A percentile compares a stretch with the other conserved stretches of the same genome.
These are phyloP conservation scores for Tenualosa ilisha DNA, from an alignment of 2,797 vertebrate genomes.

Conservation along the genomic window DNA sequence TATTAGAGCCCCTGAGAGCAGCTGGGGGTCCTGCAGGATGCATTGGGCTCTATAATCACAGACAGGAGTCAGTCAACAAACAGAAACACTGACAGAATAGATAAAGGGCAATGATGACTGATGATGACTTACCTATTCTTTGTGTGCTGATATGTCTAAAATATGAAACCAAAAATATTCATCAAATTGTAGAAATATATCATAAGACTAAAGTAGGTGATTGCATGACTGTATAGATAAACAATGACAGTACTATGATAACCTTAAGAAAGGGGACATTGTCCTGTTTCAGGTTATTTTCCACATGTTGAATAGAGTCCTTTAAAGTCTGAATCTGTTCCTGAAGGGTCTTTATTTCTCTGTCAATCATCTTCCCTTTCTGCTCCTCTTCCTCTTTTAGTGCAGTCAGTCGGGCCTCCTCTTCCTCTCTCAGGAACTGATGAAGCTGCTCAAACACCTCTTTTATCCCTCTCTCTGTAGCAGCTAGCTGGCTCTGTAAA, in stretches of 20 bases:
- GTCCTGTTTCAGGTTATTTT: background rate
- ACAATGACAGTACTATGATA: background rate
- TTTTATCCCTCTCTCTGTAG: background rate
- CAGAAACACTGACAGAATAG: too few species aligned
- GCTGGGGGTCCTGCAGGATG: background rate
- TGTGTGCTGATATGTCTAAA: conserved; percentile 14
- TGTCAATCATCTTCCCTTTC: background rate
- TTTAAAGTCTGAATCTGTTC: background rate
- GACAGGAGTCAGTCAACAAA: background rate
- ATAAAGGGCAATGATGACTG: background rate
- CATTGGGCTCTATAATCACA: background rate
- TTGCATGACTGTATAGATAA: background rate
- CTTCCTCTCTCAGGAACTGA: conserved; percentile 22
- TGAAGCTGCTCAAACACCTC: background rate
- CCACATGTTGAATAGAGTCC: background rate
- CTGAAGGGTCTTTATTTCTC: background rate
- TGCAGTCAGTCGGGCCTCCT: background rate
- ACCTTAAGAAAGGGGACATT: background rate
- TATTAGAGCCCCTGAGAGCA: conserved; percentile 18
- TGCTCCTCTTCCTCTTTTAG: conserved; percentile 1
- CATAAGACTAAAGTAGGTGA: background rate
- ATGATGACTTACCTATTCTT: conserved; percentile 24
- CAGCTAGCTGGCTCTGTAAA: background rate
- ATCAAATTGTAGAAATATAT: background rate
- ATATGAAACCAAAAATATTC: background rate